Percentiles rank a stretch among this genome's conserved stretches.
phyloP scores from a whole-genome alignment of 2,797 vertebrate genomes.

The Novumbra hubbsi region DNA sequence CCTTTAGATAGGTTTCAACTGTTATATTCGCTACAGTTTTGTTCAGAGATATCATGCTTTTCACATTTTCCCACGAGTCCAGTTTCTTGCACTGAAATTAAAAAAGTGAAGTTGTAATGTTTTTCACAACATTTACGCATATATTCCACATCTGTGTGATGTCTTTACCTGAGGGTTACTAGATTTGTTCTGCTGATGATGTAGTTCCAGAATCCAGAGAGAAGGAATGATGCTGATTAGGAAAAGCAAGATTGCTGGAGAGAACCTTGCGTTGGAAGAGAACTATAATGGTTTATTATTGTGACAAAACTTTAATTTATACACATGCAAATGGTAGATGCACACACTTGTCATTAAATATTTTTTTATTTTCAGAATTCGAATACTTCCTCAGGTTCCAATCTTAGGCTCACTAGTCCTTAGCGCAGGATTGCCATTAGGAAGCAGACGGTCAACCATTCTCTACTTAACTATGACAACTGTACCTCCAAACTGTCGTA shows the following conservation, averaged over 20 bases:
- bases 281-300: background rate
- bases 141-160: background rate
- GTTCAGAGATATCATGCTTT: conserved; percentile 33
- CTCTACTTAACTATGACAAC: too few relatives aligned
- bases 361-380: too few relatives aligned
- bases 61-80: conserved; percentile 57
- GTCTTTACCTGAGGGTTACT: conserved; percentile 42
- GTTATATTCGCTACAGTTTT: conserved; percentile 39
- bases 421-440: too few relatives aligned
- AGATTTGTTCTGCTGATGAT: conserved; percentile 54
- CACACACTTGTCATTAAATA: background rate
- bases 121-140: background rate
- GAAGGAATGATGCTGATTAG: conserved; percentile 91
- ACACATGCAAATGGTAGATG: background rate
- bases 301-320: background rate
- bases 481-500: too few relatives aligned
- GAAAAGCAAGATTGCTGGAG: conserved; percentile 90
- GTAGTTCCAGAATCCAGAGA: conserved; percentile 90
- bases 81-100: conserved; percentile 66
- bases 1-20: conserved; percentile 36
- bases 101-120: background rate
- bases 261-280: conserved; percentile 80
- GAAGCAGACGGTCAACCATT: too few relatives aligned
- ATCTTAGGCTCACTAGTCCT: too few relatives aligned
- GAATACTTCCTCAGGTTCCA: too few relatives aligned